These are phyloP conservation scores for Anodontia alba DNA, from an alignment of 2,888 invertebrate genomes.

Conservation along the genomic window DNA sequence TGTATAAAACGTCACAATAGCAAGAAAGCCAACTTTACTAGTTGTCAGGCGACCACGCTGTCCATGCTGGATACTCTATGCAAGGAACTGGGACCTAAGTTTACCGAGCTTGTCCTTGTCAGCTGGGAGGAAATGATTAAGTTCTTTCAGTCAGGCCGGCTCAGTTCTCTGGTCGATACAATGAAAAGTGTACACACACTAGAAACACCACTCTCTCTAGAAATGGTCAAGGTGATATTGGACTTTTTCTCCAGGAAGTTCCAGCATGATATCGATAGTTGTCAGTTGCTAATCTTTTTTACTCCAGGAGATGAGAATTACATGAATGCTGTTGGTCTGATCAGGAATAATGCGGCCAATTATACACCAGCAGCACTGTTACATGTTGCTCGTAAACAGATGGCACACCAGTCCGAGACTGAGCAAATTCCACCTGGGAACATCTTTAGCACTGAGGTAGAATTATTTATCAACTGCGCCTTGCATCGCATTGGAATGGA, in stretches of 20 bases:
- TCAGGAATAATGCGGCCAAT: background rate
- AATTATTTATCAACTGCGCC: background rate
- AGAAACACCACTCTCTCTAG: background rate
- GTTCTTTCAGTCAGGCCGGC: background rate
- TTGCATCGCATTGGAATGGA: background rate
- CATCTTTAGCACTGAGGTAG: background rate
- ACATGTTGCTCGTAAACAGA: background rate
- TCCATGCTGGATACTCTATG: background rate
- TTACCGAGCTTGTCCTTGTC: background rate
- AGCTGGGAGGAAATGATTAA: constrained; percentile 13
- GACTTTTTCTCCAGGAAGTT: background rate
- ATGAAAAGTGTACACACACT: constrained; percentile 1
- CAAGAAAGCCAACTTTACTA: background rate
- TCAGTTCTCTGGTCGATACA: background rate
- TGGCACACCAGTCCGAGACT: background rate
- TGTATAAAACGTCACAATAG: background rate
- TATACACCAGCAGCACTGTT: background rate
- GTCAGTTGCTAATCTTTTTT: background rate
- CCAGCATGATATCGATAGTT: background rate
- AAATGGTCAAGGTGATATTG: background rate
- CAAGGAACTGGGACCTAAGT: background rate
- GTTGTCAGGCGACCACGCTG: background rate
- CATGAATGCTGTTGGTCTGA: background rate
- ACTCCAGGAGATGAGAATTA: background rate
- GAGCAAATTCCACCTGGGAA: background rate